These are phyloP conservation scores for Platorchestia sp. DNA, from an alignment of 1,140 invertebrate species.

Conservation along the genomic window DNA sequence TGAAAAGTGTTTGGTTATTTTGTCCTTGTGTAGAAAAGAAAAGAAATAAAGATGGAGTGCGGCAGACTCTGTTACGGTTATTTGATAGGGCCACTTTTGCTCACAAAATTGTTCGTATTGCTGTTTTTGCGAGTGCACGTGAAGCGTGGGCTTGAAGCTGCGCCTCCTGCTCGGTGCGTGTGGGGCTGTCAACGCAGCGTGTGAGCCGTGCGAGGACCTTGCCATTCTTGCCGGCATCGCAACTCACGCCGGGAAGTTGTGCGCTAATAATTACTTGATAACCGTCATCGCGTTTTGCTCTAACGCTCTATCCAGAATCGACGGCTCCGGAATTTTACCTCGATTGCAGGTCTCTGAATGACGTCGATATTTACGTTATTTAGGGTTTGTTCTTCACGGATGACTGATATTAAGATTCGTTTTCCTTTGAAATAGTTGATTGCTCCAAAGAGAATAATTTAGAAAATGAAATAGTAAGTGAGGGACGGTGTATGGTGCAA, in stretches of 20 bases:
- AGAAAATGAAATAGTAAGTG: not conserved
- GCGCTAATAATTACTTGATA: not conserved
- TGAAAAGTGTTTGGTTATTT: not conserved
- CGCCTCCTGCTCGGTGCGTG: not conserved
- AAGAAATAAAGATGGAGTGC: not conserved
- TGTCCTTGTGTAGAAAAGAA: not conserved
- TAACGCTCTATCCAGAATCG: not conserved
- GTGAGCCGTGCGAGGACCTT: not conserved
- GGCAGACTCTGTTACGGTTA: not conserved
- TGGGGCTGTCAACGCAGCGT: not conserved
- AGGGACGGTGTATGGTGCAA: too few relatives aligned
- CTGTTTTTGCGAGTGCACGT: not conserved
- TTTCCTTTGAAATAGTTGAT: not conserved
- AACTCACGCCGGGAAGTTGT: not conserved
- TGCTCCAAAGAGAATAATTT: not conserved
- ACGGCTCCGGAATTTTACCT: not conserved
- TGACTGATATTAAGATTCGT: not conserved
- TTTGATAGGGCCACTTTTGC: not conserved
- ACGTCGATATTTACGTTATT: not conserved
- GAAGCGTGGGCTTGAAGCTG: not conserved
- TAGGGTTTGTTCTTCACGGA: not conserved
- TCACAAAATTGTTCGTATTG: not conserved
- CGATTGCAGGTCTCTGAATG: not conserved
- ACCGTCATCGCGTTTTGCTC: not conserved
- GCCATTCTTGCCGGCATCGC: not conserved